A percentile compares a stretch with the other conserved stretches of the same genome.
These are phyloP conservation scores for Poicephalus gulielmi DNA, from an alignment of 2,113 vertebrate genomes.

Conservation along the genomic window DNA sequence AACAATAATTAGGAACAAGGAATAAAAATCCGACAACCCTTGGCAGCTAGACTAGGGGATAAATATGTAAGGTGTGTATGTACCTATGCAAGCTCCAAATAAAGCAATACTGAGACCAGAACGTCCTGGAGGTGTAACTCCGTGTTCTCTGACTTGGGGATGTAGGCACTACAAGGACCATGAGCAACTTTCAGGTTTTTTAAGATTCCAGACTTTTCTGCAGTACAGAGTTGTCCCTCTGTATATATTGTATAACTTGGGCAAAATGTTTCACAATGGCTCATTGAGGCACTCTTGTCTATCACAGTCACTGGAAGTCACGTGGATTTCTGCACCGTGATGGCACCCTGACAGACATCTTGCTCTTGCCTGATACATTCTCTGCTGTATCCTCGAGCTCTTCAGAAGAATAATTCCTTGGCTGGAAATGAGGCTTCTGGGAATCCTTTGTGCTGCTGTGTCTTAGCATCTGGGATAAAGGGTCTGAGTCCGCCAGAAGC, in stretches of 20 bases:
- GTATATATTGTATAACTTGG: background rate
- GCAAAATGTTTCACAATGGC: fast-evolving
- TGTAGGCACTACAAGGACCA: too few relatives aligned
- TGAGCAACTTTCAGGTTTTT: background rate
- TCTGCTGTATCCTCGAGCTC: background rate
- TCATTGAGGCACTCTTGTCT: background rate
- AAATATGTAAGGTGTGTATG: background rate
- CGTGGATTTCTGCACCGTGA: fast-evolving
- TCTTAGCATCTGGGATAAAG: background rate
- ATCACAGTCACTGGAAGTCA: background rate
- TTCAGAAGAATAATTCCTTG: background rate
- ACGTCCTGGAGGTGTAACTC: background rate
- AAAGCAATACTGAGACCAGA: background rate
- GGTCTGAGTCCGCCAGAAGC: background rate
- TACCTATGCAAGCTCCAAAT: background rate
- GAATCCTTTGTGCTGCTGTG: background rate
- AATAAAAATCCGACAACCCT: background rate
- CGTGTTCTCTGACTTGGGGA: background rate
- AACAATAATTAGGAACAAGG: background rate
- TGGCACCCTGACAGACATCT: background rate
- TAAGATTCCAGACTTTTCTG: background rate
- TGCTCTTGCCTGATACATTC: background rate
- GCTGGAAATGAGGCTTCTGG: background rate
- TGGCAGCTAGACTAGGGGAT: background rate
- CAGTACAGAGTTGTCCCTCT: background rate